Percentiles rank a stretch among this genome's conserved stretches.
These are phyloP conservation scores for Monochamus alternatus DNA, from an alignment of 2,888 invertebrate genomes.

Conservation along the genomic window DNA sequence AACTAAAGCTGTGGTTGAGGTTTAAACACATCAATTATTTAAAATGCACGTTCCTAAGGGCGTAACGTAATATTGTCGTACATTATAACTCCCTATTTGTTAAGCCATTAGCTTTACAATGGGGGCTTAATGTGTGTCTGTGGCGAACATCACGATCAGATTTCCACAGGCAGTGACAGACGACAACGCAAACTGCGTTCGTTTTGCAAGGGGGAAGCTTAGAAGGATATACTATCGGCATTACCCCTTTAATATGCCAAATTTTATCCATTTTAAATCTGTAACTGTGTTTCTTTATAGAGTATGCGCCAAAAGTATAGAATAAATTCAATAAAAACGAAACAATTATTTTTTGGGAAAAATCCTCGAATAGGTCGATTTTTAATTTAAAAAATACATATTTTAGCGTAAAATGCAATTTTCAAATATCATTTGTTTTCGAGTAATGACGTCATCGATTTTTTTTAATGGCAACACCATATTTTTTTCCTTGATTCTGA, in stretches of 20 bases:
- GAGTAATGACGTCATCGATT: too few species aligned
- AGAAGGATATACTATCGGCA: neutral
- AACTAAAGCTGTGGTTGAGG: constrained; percentile 7
- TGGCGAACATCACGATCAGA: constrained; percentile 54
- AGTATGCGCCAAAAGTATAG: too few species aligned
- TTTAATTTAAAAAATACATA: too few species aligned
- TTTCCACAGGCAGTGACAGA: constrained; percentile 53
- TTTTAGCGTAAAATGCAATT: too few species aligned
- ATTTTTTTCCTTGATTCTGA: too few species aligned
- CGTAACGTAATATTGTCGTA: constrained; percentile 39
- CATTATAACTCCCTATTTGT: constrained; percentile 58
- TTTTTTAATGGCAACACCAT: too few species aligned
- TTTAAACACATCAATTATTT: constrained; percentile 32
- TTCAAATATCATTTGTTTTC: too few species aligned
- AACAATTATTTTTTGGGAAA: too few species aligned
- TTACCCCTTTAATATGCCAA: neutral
- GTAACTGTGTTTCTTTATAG: neutral
- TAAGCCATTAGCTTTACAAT: constrained; percentile 60
- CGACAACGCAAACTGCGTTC: constrained; percentile 37
- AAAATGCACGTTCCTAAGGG: constrained; percentile 29
- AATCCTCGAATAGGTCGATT: too few species aligned
- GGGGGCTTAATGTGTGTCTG: constrained; percentile 59
- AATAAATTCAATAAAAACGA: too few species aligned
- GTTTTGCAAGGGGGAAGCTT: constrained; percentile 27
- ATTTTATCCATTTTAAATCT: constrained; percentile 1